These are phyloP conservation scores for Grus americana DNA, from an alignment of 2,113 vertebrate species.

Conservation along the genomic window DNA sequence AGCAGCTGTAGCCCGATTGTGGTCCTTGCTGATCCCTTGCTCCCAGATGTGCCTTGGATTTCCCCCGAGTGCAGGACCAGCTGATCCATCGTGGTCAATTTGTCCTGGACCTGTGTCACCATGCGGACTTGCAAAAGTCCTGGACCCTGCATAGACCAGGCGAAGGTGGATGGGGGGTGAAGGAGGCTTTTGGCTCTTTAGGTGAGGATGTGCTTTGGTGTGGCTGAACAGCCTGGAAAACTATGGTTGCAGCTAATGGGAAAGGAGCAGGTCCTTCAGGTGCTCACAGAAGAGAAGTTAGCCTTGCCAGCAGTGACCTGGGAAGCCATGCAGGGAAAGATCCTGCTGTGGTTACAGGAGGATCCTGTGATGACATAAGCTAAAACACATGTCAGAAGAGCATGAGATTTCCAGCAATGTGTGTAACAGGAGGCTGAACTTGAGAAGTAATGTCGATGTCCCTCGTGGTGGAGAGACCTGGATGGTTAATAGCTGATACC, in stretches of 20 bases:
- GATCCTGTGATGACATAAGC: not conserved
- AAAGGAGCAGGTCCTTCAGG: not conserved
- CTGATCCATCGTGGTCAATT: fast-evolving
- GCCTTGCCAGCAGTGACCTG: not conserved
- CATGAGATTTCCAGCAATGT: not conserved
- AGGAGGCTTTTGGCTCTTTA: not conserved
- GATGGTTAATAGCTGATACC: not conserved
- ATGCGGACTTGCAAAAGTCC: not conserved
- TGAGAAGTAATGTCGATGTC: not conserved
- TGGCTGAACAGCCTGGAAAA: not conserved
- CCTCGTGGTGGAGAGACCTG: not conserved
- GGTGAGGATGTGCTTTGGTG: not conserved
- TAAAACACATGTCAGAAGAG: not conserved
- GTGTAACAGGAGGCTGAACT: not conserved
- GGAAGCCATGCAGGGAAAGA: not conserved
- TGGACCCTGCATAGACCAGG: not conserved
- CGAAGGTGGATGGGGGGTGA: not conserved
- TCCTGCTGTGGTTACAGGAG: not conserved
- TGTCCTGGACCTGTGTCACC: not conserved
- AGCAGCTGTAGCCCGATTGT: not conserved
- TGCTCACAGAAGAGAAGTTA: not conserved
- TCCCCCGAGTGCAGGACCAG: not conserved
- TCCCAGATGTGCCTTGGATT: not conserved
- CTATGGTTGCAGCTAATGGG: not conserved
- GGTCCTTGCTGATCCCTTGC: not conserved